Conservation (phyloP, 1,140 invertebrate species). For the Thaumetopoea pityocampa region DNA sequence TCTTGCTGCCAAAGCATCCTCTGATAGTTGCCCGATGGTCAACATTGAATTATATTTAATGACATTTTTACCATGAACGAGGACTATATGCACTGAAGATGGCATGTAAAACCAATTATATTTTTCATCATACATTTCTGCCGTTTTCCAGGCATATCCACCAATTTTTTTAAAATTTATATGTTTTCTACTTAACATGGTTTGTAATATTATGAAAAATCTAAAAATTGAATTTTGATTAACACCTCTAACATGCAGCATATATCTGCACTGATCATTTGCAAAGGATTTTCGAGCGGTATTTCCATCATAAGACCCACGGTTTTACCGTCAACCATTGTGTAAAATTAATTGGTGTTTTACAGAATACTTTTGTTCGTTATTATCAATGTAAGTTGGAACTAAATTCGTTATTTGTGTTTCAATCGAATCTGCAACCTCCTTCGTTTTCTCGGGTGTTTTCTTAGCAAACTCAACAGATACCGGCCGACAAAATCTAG, state of each 20-base stretch:
- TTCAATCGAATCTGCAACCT: too few species aligned
- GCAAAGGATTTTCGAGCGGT: not conserved
- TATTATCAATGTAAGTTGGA: too few species aligned
- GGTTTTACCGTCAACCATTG: too few species aligned
- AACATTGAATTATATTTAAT: conserved; percentile 14
- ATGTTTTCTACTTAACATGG: not conserved
- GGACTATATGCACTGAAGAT: conserved; percentile 19
- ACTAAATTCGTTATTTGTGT: too few species aligned
- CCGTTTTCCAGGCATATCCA: not conserved
- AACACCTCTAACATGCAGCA: too few species aligned
- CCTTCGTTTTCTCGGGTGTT: too few species aligned
- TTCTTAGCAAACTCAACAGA: too few species aligned
- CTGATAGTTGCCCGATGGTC: conserved; percentile 22
- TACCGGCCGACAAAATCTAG: too few species aligned
- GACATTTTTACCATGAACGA: conserved; percentile 14
- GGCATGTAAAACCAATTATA: conserved; percentile 26
- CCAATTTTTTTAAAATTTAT: not conserved
- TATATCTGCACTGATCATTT: not conserved
- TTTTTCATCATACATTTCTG: conserved; percentile 10
- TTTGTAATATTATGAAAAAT: not conserved
- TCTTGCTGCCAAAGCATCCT: conserved; percentile 25
- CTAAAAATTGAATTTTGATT: too few species aligned
- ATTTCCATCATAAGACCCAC: too few species aligned
- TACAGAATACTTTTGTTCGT: too few species aligned
- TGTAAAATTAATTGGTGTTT: too few species aligned